Evolutionary conservation across 2,888 invertebrate species (phyloP), one percentile per base, ranked within the genome.

Genomic region (Cybosia mesomella): DNA sequence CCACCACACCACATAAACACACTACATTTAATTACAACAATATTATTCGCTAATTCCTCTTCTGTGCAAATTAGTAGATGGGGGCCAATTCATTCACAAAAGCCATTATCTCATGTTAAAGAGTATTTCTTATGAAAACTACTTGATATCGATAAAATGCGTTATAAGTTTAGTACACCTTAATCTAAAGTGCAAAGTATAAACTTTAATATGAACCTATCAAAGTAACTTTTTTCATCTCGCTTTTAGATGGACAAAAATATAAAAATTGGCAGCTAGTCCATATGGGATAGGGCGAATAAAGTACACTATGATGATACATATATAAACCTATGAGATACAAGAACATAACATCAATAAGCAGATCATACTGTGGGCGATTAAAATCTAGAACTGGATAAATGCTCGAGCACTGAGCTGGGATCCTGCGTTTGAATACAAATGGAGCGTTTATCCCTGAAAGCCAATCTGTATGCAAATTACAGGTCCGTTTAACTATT

Each of bases 381-480:
- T 90, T 91, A 87, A 88, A 93, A 92, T 92, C 92, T 91, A 84
- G 90, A 89, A 92, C 91, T 91, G 90, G 90, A 93, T 93, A 93
- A 94, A 93, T 91, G 90, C 86, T 91, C 86, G 88, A 88, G 91
- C 89, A 91, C 91, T 89, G 91, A 93, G 91, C 91, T 84, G 85
- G 89, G 90, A 84, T 88, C 89, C 90, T 87, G 87, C 89, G 93
- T 93, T 92, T 91, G 94, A 94, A 95, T 94, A 94, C 95, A 94
- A 94, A 95, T 94, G 93, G 92, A 92, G 85, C 93, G 91, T 94
- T 95, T 94, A 95, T 93, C 93, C 93, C 92, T 87, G 88, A 90
- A 92, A 95, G 94, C 94, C 94, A 95, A 94, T 95, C 92, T 95
- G 94, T 94, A 95, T 94, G 95, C 89, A 93, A 94, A 95, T 95